Base-by-base conservation (phyloP, 2,113 vertebrate species). In the Lathamus discolor region DNA sequence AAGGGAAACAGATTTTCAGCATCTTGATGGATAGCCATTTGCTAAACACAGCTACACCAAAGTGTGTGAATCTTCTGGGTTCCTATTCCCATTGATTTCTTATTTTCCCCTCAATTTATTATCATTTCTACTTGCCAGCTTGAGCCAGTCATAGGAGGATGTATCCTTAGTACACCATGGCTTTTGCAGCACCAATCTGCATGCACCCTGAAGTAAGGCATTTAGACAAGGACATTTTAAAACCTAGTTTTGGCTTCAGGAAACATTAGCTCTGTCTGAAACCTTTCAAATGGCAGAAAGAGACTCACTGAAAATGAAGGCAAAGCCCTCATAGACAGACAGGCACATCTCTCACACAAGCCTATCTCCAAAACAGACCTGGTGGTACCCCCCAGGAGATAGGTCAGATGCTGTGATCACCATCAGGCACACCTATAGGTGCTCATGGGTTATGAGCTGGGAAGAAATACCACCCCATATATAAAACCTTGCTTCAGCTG, bases 141-240 rank as follows among this genome's bases (percentile, higher is more conserved):
- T 4, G 1, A 69, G n/a, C 5, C 51, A 20, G 31, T 0, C 1
- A 0, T 1, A 8, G 17, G 8, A 9, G 16, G 51, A 52, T 4
- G 0, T 4, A 17, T 67, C 61, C 52, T 29, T 70, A 24, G 7
- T 44, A 55, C 41, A 27, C 31, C 48, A 44, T 44, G 43, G 43
- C 43, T 44, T 44, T 44, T 44, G 43, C 43, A 44, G 17, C 43
- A 44, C 17, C 44, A 35, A 19, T 28, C 20, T 35, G 48, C 17
- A 10, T 7, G 19, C 3, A 3, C 27, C 29, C 54, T 48, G 46
- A 52, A 69, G 31, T 4, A 17, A 67, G 16, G 28, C 8, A 4
- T 82, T 64, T 52, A 37, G 10, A 66, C 10, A 43, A 61, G 13
- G 51, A 25, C 9, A 6, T 83, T 79, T 85, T 17, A 52, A 88